These are phyloP conservation scores for Plebejus anna DNA, from an alignment of 2,888 invertebrate species.

Conservation along the genomic window DNA sequence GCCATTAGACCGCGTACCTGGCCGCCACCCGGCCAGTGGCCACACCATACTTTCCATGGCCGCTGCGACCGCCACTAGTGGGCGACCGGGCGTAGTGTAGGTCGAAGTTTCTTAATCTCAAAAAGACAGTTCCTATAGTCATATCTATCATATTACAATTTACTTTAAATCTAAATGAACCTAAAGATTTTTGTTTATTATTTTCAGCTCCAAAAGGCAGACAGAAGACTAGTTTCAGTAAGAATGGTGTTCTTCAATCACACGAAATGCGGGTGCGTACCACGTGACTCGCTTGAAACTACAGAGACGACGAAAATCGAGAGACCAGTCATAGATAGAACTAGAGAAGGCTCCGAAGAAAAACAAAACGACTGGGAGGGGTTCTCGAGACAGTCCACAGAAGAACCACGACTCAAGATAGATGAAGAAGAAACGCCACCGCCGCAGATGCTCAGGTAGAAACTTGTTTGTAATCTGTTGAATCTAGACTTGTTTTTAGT, in stretches of 20 bases:
- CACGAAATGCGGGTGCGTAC: conserved; percentile 65
- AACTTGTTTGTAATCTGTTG: background rate
- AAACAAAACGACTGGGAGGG: conserved; percentile 50
- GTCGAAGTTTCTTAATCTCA: no score
- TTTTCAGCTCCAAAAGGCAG: conserved; percentile 59
- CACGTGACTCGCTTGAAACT: conserved; percentile 53
- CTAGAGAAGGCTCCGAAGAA: conserved; percentile 36
- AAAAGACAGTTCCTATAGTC: no score
- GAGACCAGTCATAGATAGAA: conserved; percentile 39
- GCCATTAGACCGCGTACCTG: no score
- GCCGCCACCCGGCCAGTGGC: no score
- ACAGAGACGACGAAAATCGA: conserved; percentile 41
- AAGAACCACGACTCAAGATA: conserved; percentile 49
- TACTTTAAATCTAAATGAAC: no score
- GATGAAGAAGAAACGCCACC: conserved; percentile 59
- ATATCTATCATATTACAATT: no score
- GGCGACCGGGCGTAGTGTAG: no score
- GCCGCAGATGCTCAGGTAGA: conserved; percentile 61
- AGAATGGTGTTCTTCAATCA: conserved; percentile 69
- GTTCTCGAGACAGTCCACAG: conserved; percentile 46
- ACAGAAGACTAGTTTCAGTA: conserved; percentile 52
- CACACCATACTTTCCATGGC: no score
- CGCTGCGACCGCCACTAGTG: no score
- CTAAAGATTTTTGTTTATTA: no score
- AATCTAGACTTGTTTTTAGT: no score